Evolutionary conservation across 2,888 invertebrate species (phyloP).

Genomic region (Drosophila peninsularis): DNA sequence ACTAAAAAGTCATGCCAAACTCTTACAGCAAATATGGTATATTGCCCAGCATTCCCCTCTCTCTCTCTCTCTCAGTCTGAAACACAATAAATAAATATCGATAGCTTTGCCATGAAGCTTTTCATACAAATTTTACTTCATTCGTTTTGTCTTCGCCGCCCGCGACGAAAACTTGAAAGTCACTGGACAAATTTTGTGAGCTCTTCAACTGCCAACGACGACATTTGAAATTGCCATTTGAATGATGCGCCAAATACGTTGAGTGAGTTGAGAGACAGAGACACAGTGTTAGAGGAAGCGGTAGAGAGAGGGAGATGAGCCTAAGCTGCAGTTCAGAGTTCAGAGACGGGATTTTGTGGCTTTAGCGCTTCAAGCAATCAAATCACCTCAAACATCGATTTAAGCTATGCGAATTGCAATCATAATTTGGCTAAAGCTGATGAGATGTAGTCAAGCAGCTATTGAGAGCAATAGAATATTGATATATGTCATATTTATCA

Average conservation of each 20-base stretch:
- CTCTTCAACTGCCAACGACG: conserved; percentile 52
- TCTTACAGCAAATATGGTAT: conserved; percentile 30
- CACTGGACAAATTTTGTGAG: conserved; percentile 57
- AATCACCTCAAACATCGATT: conserved; percentile 5
- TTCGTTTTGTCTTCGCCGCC: conserved; percentile 39
- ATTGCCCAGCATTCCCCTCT: conserved; percentile 31
- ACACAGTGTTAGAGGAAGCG: neutral
- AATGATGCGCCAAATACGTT: conserved; percentile 36
- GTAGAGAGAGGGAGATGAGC: neutral
- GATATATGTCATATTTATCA: neutral
- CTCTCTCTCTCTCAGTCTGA: neutral
- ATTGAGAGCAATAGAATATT: neutral
- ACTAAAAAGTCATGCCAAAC: conserved; percentile 70
- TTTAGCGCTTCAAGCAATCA: neutral
- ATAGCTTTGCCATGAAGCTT: conserved; percentile 36
- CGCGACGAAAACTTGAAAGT: conserved; percentile 50
- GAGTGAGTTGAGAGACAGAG: neutral
- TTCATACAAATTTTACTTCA: conserved; percentile 31
- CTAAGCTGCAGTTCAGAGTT: conserved; percentile 21
- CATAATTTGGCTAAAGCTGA: neutral
- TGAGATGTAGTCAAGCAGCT: too few species aligned
- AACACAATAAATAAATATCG: conserved; percentile 50
- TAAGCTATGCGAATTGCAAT: neutral
- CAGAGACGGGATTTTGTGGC: neutral
- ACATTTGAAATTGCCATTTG: conserved; percentile 56